phyloP scores from a whole-genome alignment of 2,888 invertebrate genomes.

The Drosophila ochracea region DNA sequence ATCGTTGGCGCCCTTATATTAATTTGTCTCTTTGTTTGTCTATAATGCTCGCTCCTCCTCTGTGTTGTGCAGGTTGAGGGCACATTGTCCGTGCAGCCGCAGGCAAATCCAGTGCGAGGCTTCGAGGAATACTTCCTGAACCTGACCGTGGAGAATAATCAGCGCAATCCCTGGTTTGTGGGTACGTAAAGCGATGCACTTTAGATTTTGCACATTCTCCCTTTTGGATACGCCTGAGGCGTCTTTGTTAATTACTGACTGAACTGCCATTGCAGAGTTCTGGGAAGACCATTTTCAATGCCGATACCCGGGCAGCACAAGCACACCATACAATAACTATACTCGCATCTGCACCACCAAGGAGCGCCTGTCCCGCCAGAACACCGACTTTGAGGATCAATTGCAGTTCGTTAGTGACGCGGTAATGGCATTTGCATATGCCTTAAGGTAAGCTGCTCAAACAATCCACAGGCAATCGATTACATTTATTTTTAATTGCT shows the following conservation, averaged over 20 bases:
- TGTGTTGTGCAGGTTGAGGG: conserved; percentile 89
- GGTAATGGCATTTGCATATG: conserved; percentile 97
- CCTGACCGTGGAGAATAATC: conserved; percentile 94
- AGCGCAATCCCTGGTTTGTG: conserved; percentile 97
- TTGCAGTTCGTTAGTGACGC: conserved; percentile 98
- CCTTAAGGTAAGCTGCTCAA: conserved; percentile 88
- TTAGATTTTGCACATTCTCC: background rate
- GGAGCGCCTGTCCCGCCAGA: conserved; percentile 90
- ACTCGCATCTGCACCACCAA: conserved; percentile 90
- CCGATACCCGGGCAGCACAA: conserved; percentile 91
- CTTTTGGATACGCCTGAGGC: background rate
- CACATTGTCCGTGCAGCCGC: conserved; percentile 97
- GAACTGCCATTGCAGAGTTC: conserved; percentile 89
- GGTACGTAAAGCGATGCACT: conserved; percentile 87
- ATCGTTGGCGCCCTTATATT: conserved; percentile 20
- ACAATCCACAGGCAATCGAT: background rate
- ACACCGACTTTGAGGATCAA: conserved; percentile 96
- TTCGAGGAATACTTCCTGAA: conserved; percentile 95
- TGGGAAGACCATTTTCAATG: conserved; percentile 98
- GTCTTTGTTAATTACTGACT: conserved; percentile 1
- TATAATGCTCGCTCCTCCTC: background rate
- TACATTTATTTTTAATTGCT: conserved; percentile 9
- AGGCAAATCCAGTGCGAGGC: conserved; percentile 94
- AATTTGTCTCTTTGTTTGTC: conserved; percentile 1
- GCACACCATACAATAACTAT: conserved; percentile 94